Percentiles rank a stretch among this genome's conserved stretches.
Conservation (phyloP, 2,113 vertebrate species). For the Leuciscus idus region DNA sequence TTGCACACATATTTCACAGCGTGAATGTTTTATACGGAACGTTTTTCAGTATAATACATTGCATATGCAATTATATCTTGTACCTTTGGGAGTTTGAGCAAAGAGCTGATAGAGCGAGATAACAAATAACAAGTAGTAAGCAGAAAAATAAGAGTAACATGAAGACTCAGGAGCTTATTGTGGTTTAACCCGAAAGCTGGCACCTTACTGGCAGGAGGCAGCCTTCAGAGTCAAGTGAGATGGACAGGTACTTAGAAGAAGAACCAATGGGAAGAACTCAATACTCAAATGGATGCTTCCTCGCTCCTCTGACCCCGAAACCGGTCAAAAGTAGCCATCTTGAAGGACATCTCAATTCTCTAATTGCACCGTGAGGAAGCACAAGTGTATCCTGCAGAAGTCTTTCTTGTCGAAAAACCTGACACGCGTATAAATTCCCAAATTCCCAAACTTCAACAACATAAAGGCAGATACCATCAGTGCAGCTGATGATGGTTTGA, state of each 20-base stretch:
- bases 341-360: no score
- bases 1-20: conserved; percentile 51
- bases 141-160: conserved; percentile 23
- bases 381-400: no score
- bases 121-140: neutral
- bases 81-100: conserved; percentile 8
- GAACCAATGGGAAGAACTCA: neutral
- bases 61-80: conserved; percentile 10
- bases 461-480: no score
- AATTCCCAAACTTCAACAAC: no score
- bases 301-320: no score
- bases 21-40: conserved; percentile 40
- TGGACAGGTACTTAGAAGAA: neutral
- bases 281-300: no score
- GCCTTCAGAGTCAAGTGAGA: neutral
- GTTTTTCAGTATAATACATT: conserved; percentile 24
- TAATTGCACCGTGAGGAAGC: no score
- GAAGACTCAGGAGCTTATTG: conserved; percentile 72
- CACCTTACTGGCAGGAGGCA: conserved; percentile 4
- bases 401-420: no score
- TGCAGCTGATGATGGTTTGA: no score
- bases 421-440: no score
- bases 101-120: neutral
- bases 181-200: conserved; percentile 49
- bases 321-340: no score